These are phyloP conservation scores for Grallaria varia DNA, from an alignment of 2,113 vertebrate species.

Conservation along the genomic window DNA sequence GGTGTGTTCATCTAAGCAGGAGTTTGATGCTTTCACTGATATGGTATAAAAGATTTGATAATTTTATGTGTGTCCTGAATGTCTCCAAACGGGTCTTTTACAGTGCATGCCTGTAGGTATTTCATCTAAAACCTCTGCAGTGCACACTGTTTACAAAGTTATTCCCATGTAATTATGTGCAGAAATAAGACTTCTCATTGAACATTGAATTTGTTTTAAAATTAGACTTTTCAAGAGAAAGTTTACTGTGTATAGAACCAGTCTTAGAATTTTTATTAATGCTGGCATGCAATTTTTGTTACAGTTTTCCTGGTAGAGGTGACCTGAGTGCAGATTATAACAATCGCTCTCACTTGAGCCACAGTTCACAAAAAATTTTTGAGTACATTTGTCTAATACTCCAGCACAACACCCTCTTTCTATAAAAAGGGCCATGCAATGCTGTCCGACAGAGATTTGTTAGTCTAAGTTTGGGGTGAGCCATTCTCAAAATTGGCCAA, in stretches of 20 bases:
- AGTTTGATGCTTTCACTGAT: constrained; percentile 11
- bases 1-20: constrained; percentile 29
- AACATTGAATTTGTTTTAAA: background rate
- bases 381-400: background rate
- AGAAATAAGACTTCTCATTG: constrained; percentile 7
- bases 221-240: background rate
- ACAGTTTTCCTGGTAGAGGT: background rate
- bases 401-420: background rate
- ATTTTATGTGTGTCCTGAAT: background rate
- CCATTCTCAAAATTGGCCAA: background rate
- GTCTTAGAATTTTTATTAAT: background rate
- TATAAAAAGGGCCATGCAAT: background rate
- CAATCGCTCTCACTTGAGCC: background rate
- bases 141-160: background rate
- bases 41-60: background rate
- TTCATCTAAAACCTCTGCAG: constrained; percentile 1
- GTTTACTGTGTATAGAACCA: background rate
- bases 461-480: background rate
- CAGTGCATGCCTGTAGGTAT: background rate
- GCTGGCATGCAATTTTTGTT: background rate
- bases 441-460: background rate
- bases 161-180: background rate
- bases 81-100: constrained; percentile 31
- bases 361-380: background rate
- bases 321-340: background rate